Base-by-base conservation (phyloP, 2,797 vertebrate species). In the Poeciliopsis infans region DNA sequence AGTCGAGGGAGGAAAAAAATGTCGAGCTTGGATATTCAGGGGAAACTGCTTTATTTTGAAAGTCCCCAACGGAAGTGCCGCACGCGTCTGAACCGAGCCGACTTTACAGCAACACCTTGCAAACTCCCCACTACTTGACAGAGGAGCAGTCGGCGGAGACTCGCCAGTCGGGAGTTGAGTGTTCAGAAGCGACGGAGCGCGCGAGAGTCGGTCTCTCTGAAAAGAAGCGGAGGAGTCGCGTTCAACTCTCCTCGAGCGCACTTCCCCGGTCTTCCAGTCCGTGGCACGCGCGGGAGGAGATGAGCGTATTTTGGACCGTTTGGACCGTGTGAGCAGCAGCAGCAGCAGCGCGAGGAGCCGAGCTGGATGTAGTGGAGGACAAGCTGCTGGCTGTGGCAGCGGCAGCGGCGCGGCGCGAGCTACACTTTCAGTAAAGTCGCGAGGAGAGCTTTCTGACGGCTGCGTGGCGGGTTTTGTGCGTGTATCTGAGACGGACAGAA, bases 121-220 rank as follows among this genome's bases (percentile, higher is more conserved):
- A 25, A 33, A 79, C 85, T 81, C 61, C 15, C 92, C 8, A 91
- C 93, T 93, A 92, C 87, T 80, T 87, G 43, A 77, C 68, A 70
- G 68, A 45, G 69, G 85, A 88, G 91, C 87, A 83, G 84, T 81
- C 88, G 88, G 87, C 84, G 85, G 12, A 77, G 80, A 90, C 85
- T 36, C 89, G 82, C 87, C 94, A 93, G 91, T 93, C 88, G 83
- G 83, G 88, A 82, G 89, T 81, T 84, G 82, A 84, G 47, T 77
- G 85, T 72, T 81, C 84, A 76, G 79, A 75, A 84, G 84, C 33
- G 57, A 75, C 80, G 43, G 69, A 49, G 28, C 87, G 2, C 85
- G 78, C 33, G 82, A 53, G 76, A 68, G 79, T 16, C 59, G 64
- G 53, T 77, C 41, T 51, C 59, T 12, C 70, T 7, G 41, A 68